Percentiles rank a stretch among this genome's conserved stretches.
phyloP scores from a whole-genome alignment of 1,140 invertebrate genomes.

The Penaeus indicus region DNA sequence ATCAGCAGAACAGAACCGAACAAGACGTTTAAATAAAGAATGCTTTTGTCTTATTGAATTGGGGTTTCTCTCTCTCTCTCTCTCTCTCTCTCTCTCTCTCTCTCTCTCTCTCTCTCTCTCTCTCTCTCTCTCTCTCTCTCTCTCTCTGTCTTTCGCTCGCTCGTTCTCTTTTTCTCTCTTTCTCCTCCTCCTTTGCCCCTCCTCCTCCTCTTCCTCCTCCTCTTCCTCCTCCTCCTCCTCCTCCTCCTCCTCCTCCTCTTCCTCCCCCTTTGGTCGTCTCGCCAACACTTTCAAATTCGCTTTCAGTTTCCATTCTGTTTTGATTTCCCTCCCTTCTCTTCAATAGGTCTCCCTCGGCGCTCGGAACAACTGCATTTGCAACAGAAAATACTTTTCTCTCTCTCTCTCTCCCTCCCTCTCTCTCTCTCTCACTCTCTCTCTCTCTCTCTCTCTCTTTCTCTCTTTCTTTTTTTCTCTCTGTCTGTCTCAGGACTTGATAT shows the following conservation, averaged over 20 bases:
- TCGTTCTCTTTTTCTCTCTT: neutral
- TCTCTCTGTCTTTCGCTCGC: neutral
- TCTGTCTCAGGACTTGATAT: too few species aligned
- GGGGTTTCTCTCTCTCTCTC: too few species aligned
- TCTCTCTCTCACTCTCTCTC: neutral
- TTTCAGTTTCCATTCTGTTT: neutral
- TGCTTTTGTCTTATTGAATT: neutral
- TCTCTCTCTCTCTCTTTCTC: too few species aligned
- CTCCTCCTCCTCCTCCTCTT: neutral
- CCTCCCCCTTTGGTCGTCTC: neutral
- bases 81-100: too few species aligned
- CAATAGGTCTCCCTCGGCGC: neutral
- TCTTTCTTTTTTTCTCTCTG: neutral
- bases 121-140: neutral
- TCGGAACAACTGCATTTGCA: constrained; percentile 13
- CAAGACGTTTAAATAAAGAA: too few species aligned
- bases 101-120: too few species aligned
- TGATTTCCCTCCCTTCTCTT: neutral
- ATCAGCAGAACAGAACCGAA: too few species aligned
- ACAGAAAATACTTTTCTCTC: neutral
- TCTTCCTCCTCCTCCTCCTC: neutral
- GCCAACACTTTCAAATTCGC: neutral
- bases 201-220: neutral
- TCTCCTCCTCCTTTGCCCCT: neutral
- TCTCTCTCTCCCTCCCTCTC: too few species aligned